Evolutionary conservation across 2,888 invertebrate genomes (phyloP).

Genomic region (Ophion costatus): DNA sequence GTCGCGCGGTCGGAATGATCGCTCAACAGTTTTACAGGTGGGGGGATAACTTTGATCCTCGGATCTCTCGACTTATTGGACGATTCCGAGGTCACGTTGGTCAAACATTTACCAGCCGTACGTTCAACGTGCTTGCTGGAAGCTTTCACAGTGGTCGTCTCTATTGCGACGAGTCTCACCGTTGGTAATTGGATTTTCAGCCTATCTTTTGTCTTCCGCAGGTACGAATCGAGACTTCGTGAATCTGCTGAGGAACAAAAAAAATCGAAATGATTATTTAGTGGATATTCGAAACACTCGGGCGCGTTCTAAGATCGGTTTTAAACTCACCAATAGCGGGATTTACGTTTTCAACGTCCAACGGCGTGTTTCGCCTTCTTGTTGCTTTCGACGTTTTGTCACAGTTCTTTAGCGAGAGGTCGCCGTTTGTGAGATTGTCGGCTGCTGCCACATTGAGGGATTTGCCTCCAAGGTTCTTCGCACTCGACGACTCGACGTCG

Average conservation of each 20-base stretch:
- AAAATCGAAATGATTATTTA: background rate
- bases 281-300: no score
- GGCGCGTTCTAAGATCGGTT: background rate
- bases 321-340: background rate
- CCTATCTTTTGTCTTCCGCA: slow-evolving; percentile 5
- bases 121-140: background rate
- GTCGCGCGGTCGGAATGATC: background rate
- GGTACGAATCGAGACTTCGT: background rate
- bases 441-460: background rate
- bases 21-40: background rate
- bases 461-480: background rate
- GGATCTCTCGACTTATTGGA: slow-evolving; percentile 24
- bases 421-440: slow-evolving; percentile 3
- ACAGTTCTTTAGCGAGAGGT: background rate
- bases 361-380: slow-evolving; percentile 11
- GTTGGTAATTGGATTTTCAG: background rate
- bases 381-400: background rate
- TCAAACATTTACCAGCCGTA: slow-evolving; percentile 9
- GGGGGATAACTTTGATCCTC: slow-evolving; percentile 23
- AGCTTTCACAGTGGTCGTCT: background rate
- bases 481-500: background rate
- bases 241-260: background rate
- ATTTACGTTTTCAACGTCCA: slow-evolving; percentile 27
- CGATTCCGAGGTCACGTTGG: slow-evolving; percentile 1
- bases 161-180: background rate